Percentiles rank a stretch among this genome's conserved stretches.
These are phyloP conservation scores for Sphenodon punctatus DNA, from an alignment of 2,797 vertebrate genomes.

Conservation along the genomic window DNA sequence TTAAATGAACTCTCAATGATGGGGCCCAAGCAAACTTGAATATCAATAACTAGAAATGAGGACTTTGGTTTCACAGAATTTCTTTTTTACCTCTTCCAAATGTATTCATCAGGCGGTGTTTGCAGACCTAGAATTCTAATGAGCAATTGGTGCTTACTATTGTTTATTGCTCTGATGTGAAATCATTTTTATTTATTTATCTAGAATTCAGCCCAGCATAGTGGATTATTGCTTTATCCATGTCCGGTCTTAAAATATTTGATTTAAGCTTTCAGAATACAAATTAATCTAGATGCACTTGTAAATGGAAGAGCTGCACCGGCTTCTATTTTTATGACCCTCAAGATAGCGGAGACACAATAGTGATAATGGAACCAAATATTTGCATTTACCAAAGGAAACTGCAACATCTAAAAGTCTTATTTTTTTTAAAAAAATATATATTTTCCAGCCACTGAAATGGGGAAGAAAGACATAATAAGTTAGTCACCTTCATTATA, in stretches of 20 bases:
- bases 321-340: conserved; percentile 50
- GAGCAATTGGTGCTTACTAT: not conserved
- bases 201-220: conserved; percentile 55
- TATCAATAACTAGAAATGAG: not conserved
- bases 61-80: not conserved
- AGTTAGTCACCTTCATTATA: conserved; percentile 4
- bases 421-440: not conserved
- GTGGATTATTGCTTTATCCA: conserved; percentile 64
- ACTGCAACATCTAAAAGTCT: conserved; percentile 3
- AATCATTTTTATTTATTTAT: conserved; percentile 51
- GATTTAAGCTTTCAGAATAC: conserved; percentile 66
- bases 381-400: conserved; percentile 53
- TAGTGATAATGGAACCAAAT: conserved; percentile 47
- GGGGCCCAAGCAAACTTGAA: not conserved
- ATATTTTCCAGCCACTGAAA: not conserved
- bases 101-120: conserved; percentile 22
- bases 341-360: conserved; percentile 42
- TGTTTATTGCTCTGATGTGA: conserved; percentile 50
- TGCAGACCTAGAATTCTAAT: conserved; percentile 32
- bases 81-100: conserved; percentile 31
- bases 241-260: conserved; percentile 60
- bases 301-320: conserved; percentile 35
- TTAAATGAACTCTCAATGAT: accelerated
- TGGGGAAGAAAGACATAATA: not conserved
- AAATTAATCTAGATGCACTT: conserved; percentile 63